Evolutionary conservation across 2,888 invertebrate species (phyloP), one percentile per base, ranked within the genome.

Genomic region (Synergus laeviventris): DNA sequence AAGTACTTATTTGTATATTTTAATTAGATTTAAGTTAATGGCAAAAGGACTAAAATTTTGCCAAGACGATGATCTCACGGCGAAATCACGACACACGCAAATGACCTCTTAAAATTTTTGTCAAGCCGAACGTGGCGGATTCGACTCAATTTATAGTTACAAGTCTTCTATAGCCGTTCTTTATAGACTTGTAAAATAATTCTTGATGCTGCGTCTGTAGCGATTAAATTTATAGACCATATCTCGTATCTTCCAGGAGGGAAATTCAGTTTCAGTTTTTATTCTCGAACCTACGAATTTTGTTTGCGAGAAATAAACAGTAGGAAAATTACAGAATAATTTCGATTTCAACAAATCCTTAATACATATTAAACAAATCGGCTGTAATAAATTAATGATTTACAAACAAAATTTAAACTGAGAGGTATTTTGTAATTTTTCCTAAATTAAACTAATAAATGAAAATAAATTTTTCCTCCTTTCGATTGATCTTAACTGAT

Each of bases 61-160:
- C 82, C 82, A 83, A 81, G 79, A 77, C 81, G 84, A 82, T 86
- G 87, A 87, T 87, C 87, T 87, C 87, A 86, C 79, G 79, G 60
- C 75, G 66, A 38, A 75, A 74, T 78, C 75, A 42, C 74, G 74
- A 75, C 75, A 80, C 64, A 75, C 75, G 80, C 79, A 81, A 80
- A 81, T 77, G 77, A 70, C 74, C 76, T 76, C 70, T 24, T 11
- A 31, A 36, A n/a, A 70, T 66, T 24, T 42, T 42, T 70, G 49
- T 42, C 45, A 70, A 31, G 31, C 36, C 45, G 70, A 70, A 70
- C 49, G 66, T 66, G 66, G 66, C 42, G n/a, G 70, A 70, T 70
- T 70, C 70, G 70, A 70, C 70, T 70, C 70, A 70, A 45, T 70
- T 70, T 36, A 45, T 31, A 45, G 49, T n/a, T 70, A n/a, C 24